phyloP scores from a whole-genome alignment of 2,113 vertebrate species.

The Ceuthmochares aereus region DNA sequence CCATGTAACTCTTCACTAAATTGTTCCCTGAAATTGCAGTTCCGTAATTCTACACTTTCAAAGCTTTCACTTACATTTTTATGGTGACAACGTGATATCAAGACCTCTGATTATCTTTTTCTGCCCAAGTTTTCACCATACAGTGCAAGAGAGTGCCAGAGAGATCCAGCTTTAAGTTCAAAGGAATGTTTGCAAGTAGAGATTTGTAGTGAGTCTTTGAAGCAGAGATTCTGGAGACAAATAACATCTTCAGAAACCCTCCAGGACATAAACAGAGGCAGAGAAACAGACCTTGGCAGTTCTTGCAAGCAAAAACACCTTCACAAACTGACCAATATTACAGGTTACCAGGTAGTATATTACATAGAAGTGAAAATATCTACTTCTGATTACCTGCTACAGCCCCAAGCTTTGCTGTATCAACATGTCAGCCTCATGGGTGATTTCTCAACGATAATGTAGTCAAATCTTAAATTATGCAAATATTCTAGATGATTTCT shows the following conservation, averaged over 20 bases:
- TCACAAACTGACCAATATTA: background rate
- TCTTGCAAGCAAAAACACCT: background rate
- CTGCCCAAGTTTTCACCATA: background rate
- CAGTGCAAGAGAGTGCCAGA: background rate
- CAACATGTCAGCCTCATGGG: background rate
- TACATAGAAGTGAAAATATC: background rate
- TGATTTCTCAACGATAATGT: background rate
- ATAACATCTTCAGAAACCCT: background rate
- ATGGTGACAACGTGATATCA: rapidly evolving
- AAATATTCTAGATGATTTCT: background rate
- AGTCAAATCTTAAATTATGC: background rate
- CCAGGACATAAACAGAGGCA: background rate
- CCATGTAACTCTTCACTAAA: background rate
- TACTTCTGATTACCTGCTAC: background rate
- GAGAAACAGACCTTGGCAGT: background rate
- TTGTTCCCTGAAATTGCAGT: background rate
- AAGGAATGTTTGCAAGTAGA: background rate
- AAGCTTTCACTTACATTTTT: background rate
- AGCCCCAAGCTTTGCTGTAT: background rate
- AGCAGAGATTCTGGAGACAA: constrained; percentile 4
- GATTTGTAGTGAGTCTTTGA: background rate
- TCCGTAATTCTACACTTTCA: background rate
- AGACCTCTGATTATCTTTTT: background rate
- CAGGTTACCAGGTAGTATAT: background rate
- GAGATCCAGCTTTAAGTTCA: background rate